Base-by-base conservation (phyloP, 2,888 invertebrate genomes). In the Melanostoma scalare region DNA sequence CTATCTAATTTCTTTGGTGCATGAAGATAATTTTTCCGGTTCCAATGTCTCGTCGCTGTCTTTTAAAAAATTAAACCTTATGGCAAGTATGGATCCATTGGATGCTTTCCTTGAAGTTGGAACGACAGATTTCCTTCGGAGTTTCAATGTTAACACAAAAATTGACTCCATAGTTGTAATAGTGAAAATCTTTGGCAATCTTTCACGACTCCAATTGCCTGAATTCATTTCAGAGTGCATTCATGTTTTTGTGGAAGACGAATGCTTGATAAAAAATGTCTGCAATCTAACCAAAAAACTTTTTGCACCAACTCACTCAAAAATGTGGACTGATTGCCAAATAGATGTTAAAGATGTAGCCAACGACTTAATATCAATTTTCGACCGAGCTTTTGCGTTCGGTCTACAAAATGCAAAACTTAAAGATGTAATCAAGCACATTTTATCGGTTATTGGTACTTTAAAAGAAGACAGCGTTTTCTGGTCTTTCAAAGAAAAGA, bases 81-180 rank as follows among this genome's bases (percentile, higher is more conserved):
- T 79, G 35, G 84, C 78, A 6, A 58, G 85, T 31, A 86, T 87
- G 87, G 53, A 86, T 3, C 82, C 89, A 1, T 33, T 90, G n/a
- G 88, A 90, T 20, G 86, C 87, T 72, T 90, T 90, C 67, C 85
- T 90, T 86, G 38, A 81, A 81, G 65, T 86, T 86, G 3, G 74
- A 75, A 20, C 77, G 79, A 2, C 85, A 75, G n/a, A 86, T 88
- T 81, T 86, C 88, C 38, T 88, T 86, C 73, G 60, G 4, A 5
- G 80, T 86, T 68, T 89, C 88, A 84, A 68, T 88, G 36, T 48
- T 35, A n/a, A 58, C 63, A n/a, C 88, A 69, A 58, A 89, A 88
- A 60, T 87, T 85, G 89, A 88, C 4, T 87, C 89, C 0, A 72
- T 89, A 0, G 10, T 87, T 3, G 75, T 87, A 5, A 88, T 88